Conservation (phyloP, 1,140 invertebrate genomes). For the Drosophila melanica region DNA sequence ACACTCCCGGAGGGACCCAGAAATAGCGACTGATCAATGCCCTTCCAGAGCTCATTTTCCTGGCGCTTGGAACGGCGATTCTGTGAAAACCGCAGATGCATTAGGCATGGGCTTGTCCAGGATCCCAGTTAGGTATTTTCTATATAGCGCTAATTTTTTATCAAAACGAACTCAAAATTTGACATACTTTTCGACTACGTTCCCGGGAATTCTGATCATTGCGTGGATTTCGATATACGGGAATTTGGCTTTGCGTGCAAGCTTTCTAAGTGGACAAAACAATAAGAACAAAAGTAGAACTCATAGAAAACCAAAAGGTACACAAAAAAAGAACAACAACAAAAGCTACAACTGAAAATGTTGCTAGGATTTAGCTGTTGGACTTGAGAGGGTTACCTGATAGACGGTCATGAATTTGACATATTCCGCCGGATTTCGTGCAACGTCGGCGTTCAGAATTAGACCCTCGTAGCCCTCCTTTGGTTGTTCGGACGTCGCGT, state of each 20-base stretch:
- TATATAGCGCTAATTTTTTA: conserved; percentile 3
- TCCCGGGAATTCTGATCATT: conserved; percentile 3
- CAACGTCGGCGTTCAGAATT: conserved; percentile 72
- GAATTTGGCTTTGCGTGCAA: conserved; percentile 69
- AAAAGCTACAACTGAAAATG: not conserved
- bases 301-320: conserved; percentile 40
- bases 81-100: conserved; percentile 27
- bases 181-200: conserved; percentile 67
- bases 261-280: conserved; percentile 69
- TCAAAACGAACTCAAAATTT: conserved; percentile 23
- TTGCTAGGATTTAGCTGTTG: not conserved
- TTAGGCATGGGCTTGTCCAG: not conserved
- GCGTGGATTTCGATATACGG: conserved; percentile 46
- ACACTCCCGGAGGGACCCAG: conserved; percentile 82
- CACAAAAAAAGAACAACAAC: conserved; percentile 1
- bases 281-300: conserved; percentile 41
- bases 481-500: conserved; percentile 20
- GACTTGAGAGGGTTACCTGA: conserved; percentile 55
- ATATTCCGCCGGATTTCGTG: conserved; percentile 71
- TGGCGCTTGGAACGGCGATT: conserved; percentile 70
- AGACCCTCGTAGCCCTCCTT: conserved; percentile 69
- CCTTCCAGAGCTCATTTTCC: conserved; percentile 83
- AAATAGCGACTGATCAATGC: conserved; percentile 79
- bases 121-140: not conserved
- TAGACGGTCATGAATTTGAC: conserved; percentile 79